Conservation (phyloP, 2,113 vertebrate genomes). For the Zeus faber region DNA sequence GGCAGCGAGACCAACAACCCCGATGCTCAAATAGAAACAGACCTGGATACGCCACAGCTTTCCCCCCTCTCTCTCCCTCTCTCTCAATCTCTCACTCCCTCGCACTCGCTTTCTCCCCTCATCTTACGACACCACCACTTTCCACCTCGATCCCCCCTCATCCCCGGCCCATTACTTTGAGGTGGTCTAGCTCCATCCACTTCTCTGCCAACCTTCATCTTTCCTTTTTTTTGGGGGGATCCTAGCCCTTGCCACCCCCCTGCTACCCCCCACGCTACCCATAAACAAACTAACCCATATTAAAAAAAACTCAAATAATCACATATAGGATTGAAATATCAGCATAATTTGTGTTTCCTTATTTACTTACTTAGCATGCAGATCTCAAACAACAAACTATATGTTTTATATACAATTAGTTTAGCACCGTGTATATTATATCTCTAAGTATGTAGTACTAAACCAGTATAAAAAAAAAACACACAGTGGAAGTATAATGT, state of each 20-base stretch:
- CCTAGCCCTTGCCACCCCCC: background rate
- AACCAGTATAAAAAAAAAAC: background rate
- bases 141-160: constrained; percentile 16
- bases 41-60: constrained; percentile 49
- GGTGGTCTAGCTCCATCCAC: constrained; percentile 44
- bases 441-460: too few relatives aligned
- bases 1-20: constrained; percentile 38
- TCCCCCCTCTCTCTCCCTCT: constrained; percentile 27
- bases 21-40: constrained; percentile 46
- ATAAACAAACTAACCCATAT: background rate
- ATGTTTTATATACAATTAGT: too few relatives aligned
- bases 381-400: too few relatives aligned
- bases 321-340: too few relatives aligned
- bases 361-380: too few relatives aligned
- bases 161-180: constrained; percentile 43
- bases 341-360: too few relatives aligned
- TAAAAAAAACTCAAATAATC: background rate
- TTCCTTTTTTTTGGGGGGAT: too few relatives aligned
- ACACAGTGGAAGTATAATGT: too few relatives aligned
- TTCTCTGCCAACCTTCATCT: background rate
- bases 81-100: constrained; percentile 32
- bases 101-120: constrained; percentile 29
- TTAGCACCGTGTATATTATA: too few relatives aligned
- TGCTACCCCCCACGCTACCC: constrained; percentile 1
- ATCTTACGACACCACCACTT: too few relatives aligned